Base-by-base conservation (phyloP, 2,113 vertebrate genomes). In the Forbesichthys papilliferus region DNA sequence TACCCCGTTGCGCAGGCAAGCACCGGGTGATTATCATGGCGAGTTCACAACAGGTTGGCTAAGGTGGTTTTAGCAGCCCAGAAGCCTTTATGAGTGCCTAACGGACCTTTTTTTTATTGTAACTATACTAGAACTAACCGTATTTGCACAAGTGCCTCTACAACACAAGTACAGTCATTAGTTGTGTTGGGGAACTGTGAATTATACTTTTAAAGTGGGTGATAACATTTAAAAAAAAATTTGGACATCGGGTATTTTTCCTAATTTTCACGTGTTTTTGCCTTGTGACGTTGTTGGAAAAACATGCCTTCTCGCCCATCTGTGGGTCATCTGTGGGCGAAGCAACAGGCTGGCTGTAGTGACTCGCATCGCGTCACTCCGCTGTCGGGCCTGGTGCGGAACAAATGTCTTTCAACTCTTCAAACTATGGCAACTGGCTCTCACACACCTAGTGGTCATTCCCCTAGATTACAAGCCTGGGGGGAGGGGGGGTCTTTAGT, bases 61-160 rank as follows among this genome's bases (percentile, higher is more conserved):
- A 90, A 87, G 86, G 85, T 87, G 84, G 89, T 91, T 42, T 92
- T 91, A 68, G 83, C 78, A 77, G 77, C 84, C 87, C 87, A 85
- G 89, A 90, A 87, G 87, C 73, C 65, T 85, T 83, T 64, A 66
- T 75, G 73, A 77, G 69, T 47, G 58, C 13, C 13, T 52, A 27
- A 58, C 66, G 65, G 67, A 42, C 57, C 68, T 68, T 36, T 27
- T 27, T 27, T 27, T 27, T 27, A 27, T 27, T 27, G 27, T 27
- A 27, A 27, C 27, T 27, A 27, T 27, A 27, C 1, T 27, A 27
- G 27, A 27, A 27, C 36, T 42, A 8, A 1, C 36, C 5, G 4
- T 42, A 5, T 48, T 69, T 74, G 71, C 67, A 81, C 65, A 85
- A 87, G 87, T 82, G 86, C 75, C 73, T 79, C 71, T 86, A 79